Percentiles rank a stretch among this genome's conserved stretches.
These are phyloP conservation scores for Sternotherus odoratus DNA, from an alignment of 2,797 vertebrate genomes.

Conservation along the genomic window DNA sequence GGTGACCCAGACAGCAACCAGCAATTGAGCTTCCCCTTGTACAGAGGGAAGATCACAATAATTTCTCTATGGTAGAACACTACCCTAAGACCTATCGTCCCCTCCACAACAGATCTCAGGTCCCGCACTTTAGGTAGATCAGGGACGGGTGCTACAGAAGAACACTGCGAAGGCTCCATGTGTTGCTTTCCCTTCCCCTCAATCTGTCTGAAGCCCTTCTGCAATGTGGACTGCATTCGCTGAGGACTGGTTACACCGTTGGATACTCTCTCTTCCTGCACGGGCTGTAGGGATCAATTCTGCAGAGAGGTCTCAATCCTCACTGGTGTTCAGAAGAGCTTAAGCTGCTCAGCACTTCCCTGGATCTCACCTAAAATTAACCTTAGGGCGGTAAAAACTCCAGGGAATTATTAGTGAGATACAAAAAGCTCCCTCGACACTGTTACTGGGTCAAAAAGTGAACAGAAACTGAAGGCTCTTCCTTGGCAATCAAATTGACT, in stretches of 20 bases:
- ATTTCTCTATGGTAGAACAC: not conserved
- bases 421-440: not conserved
- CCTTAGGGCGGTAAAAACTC: not conserved
- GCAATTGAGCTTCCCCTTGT: not conserved
- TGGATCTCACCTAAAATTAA: not conserved
- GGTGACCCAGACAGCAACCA: not conserved
- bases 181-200: not conserved
- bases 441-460: not conserved
- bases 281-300: not conserved
- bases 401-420: not conserved
- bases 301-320: not conserved
- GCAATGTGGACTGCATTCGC: fast-evolving
- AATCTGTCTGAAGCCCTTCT: not conserved
- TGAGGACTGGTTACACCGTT: fast-evolving
- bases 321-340: not conserved
- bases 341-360: fast-evolving
- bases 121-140: not conserved
- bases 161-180: not conserved
- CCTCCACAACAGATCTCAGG: not conserved
- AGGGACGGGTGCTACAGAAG: not conserved
- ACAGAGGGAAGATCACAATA: not conserved
- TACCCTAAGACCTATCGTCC: not conserved
- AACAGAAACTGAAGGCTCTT: not conserved
- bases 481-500: not conserved
- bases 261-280: not conserved